Evolutionary conservation across 1,140 invertebrate species (phyloP).

Genomic region (Eurytemora carolleeae): DNA sequence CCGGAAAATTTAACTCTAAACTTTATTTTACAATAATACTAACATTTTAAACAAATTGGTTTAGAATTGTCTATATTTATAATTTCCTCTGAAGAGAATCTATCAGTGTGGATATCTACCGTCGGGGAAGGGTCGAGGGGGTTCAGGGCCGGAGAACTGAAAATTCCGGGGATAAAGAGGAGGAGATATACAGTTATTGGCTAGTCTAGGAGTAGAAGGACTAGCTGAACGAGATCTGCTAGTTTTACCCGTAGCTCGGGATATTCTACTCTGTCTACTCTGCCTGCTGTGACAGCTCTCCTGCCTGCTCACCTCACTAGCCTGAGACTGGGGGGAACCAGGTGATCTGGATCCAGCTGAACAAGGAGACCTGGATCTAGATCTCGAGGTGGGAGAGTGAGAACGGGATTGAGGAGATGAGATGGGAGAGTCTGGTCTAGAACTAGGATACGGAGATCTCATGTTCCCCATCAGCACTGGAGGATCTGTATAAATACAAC

Average conservation of each 20-base stretch:
- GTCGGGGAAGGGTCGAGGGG: no score
- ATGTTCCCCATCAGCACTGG: neutral
- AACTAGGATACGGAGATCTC: neutral
- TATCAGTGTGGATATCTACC: no score
- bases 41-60: no score
- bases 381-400: neutral
- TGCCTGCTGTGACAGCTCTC: neutral
- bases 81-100: no score
- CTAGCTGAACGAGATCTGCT: neutral
- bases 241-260: neutral
- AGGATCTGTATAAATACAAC: no score
- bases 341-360: neutral
- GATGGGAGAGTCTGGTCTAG: neutral
- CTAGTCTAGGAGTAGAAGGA: neutral
- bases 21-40: no score
- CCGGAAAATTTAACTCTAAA: no score
- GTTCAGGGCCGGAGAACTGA: neutral
- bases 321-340: neutral
- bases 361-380: neutral
- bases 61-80: no score
- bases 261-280: neutral
- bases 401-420: neutral
- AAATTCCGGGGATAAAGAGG: neutral
- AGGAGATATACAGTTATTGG: neutral
- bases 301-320: neutral